Evolutionary conservation across 2,113 vertebrate species (phyloP).

Genomic region (Delphinus delphis): DNA sequence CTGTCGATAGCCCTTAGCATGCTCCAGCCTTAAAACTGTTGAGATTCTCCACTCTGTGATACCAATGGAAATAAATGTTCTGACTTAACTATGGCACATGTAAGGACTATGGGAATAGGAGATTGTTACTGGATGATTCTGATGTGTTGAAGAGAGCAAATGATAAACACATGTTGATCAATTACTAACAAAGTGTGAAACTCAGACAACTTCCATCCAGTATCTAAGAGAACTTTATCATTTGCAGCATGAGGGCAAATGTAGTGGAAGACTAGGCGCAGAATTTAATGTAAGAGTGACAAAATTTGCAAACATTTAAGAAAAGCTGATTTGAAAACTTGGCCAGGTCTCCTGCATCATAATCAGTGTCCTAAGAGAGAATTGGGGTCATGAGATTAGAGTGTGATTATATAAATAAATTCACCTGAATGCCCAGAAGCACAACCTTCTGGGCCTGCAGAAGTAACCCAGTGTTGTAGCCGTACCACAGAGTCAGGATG

Average conservation of each 20-base stretch:
- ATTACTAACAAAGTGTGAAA: not conserved
- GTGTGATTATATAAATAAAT: not conserved
- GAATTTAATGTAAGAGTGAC: not conserved
- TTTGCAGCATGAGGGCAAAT: not conserved
- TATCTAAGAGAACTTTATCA: not conserved
- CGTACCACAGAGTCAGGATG: not conserved
- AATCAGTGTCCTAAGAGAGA: not conserved
- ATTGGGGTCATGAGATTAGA: not conserved
- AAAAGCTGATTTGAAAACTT: not conserved
- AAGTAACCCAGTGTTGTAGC: not conserved
- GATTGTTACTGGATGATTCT: not conserved
- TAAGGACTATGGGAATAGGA: not conserved
- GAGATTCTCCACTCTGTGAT: not conserved
- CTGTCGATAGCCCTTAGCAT: not conserved
- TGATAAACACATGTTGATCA: not conserved
- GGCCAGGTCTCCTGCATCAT: not conserved
- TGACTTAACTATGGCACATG: not conserved
- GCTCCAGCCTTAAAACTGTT: not conserved
- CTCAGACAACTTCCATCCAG: not conserved
- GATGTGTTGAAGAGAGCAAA: not conserved
- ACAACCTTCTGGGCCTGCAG: not conserved
- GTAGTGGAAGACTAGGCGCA: not conserved
- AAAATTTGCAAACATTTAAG: not conserved
- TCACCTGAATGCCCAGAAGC: not conserved
- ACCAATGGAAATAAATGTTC: not conserved